phyloP scores from a whole-genome alignment of 64 coral and sea anemone species.

The Dendrophyllia cribrosa region DNA sequence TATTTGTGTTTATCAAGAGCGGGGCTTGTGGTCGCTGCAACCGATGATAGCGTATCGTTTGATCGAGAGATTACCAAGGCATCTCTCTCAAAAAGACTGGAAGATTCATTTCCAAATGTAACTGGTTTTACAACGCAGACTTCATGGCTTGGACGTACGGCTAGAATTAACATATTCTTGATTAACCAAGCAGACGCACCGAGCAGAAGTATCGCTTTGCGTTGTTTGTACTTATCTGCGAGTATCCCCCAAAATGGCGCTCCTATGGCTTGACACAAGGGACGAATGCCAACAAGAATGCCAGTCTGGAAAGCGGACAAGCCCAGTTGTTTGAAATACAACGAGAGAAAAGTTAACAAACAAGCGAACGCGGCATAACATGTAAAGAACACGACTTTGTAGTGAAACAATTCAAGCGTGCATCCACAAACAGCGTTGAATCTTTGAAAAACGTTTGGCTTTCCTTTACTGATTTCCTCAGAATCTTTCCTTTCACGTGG shows the following conservation, averaged over 20 bases:
- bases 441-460: not conserved
- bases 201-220: conserved; percentile 37
- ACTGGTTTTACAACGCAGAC: not conserved
- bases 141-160: not conserved
- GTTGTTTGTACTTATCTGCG: conserved; percentile 53
- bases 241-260: conserved; percentile 62
- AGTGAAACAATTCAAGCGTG: conserved; percentile 23
- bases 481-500: not conserved
- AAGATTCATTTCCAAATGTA: not conserved
- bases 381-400: conserved; percentile 43
- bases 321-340: conserved; percentile 68
- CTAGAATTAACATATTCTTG: conserved; percentile 49
- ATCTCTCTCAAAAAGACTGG: not conserved
- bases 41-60: not conserved
- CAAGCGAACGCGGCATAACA: conserved; percentile 47
- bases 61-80: not conserved
- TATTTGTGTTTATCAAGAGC: not conserved
- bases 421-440: not conserved
- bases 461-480: not conserved
- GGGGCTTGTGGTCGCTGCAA: not conserved
- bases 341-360: conserved; percentile 26
- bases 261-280: conserved; percentile 38
- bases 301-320: conserved; percentile 55
- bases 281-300: conserved; percentile 55
- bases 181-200: not conserved